Evolutionary conservation across 2,113 vertebrate species (phyloP), one percentile per base, ranked within the genome.

Genomic region (Plectropomus leopardus): DNA sequence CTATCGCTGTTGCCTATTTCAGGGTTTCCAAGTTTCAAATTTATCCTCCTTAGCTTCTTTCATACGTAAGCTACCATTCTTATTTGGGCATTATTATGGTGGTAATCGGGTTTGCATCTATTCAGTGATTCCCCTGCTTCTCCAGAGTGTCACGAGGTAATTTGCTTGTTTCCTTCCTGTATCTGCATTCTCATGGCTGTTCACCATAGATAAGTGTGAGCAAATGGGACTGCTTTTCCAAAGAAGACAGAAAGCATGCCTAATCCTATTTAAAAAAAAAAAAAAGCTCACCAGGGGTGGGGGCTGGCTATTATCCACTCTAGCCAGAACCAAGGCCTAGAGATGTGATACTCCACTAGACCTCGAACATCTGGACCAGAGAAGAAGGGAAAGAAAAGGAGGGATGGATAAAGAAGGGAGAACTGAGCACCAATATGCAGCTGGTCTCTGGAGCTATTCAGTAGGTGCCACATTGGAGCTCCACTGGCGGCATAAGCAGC

Each of bases 191-290:
- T 70, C 61, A 73, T 80, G 80, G 90, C 82, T 92, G 89, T 86
- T 92, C 81, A 83, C 84, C 69, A 84, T 78, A 80, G 92, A 92
- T 92, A 94, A 94, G 87, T 92, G 85, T 76, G 61, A 83, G 87
- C 73, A 89, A 92, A 92, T 88, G 84, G 73, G 85, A 72, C 83
- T 61, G 65, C 53, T 63, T 86, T 78, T 63, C 83, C 86, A 86
- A 90, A 82, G 87, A 90, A 88, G 87, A 86, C 84, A 90, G 88
- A 84, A 85, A 91, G 89, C 76, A 26, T 45, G 66, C 51, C 59
- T 89, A 93, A 94, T 94, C 91, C 89, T 86, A 77, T 93, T 89
- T 85, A 85, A 93, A 90, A 64, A 78, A 82, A 78, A 84, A 85
- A 93, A 90, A 64, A 78, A 82, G 79, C 78, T 90, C 78, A 63